Conservation (phyloP, 2,113 vertebrate species). For the Myotis brandtii region DNA sequence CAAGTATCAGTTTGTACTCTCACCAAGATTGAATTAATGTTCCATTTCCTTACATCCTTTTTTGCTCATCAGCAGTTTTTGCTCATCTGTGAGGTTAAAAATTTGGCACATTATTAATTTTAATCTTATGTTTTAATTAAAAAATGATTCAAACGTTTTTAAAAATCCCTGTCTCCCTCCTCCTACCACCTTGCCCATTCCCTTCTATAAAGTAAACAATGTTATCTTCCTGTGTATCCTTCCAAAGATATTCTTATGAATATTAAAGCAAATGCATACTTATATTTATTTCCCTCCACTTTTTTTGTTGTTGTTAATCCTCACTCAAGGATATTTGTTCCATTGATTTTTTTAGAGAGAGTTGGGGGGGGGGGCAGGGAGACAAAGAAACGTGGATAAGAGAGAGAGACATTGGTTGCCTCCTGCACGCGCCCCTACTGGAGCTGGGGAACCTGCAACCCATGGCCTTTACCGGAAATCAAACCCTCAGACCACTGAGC, state of each 20-base stretch:
- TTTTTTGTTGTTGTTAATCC: neutral
- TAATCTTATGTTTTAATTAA: slow-evolving; percentile 35
- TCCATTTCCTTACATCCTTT: neutral
- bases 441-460: too few relatives aligned
- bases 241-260: neutral
- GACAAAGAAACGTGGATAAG: too few relatives aligned
- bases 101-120: slow-evolving; percentile 18
- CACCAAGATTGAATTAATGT: neutral
- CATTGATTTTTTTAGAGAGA: too few relatives aligned
- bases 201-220: neutral
- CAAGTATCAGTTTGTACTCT: neutral
- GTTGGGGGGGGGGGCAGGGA: too few relatives aligned
- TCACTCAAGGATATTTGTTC: too few relatives aligned
- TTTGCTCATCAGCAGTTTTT: slow-evolving; percentile 23
- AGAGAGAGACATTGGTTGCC: too few relatives aligned
- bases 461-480: too few relatives aligned
- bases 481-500: too few relatives aligned
- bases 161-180: neutral
- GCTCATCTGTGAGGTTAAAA: neutral
- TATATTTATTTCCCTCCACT: neutral
- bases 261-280: neutral
- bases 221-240: neutral
- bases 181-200: neutral
- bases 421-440: too few relatives aligned
- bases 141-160: neutral